These are phyloP conservation scores for Puntigrus tetrazona DNA, from an alignment of 2,113 vertebrate genomes.

Conservation along the genomic window DNA sequence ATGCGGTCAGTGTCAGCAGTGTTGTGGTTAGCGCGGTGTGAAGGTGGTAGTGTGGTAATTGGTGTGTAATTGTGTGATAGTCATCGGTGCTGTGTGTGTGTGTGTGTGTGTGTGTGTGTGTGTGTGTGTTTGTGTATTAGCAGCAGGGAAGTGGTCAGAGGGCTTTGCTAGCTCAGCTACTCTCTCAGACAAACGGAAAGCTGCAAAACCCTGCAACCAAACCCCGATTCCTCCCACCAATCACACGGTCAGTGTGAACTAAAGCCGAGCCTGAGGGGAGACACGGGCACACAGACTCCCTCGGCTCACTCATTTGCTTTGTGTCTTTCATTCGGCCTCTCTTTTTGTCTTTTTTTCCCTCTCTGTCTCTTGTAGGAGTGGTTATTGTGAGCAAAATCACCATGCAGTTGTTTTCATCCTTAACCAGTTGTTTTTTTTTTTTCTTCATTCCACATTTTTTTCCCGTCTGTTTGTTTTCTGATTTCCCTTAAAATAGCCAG, in stretches of 20 bases:
- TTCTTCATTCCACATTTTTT: not conserved
- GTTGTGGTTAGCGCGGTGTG: not conserved
- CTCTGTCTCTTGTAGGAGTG: conserved; percentile 28
- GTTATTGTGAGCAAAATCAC: not conserved
- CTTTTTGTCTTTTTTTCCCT: conserved; percentile 14
- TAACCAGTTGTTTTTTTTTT: not conserved
- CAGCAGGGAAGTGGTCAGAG: conserved; percentile 31
- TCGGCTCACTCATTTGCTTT: not conserved
- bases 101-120: no score
- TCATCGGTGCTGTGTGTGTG: not conserved
- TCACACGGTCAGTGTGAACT: not conserved
- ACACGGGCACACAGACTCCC: not conserved
- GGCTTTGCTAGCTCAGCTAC: conserved; percentile 26
- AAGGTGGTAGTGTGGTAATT: conserved; percentile 19
- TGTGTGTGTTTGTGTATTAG: conserved; percentile 1
- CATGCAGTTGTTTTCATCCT: not conserved
- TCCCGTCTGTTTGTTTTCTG: not conserved
- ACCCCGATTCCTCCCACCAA: not conserved
- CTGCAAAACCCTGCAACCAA: conserved; percentile 1
- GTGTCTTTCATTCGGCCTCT: not conserved
- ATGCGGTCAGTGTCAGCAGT: not conserved
- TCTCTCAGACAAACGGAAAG: conserved; percentile 40
- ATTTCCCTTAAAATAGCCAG: not conserved
- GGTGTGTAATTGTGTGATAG: conserved; percentile 16
- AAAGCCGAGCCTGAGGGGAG: not conserved